phyloP scores from a whole-genome alignment of 1,140 invertebrate genomes.

The Homarus americanus region DNA sequence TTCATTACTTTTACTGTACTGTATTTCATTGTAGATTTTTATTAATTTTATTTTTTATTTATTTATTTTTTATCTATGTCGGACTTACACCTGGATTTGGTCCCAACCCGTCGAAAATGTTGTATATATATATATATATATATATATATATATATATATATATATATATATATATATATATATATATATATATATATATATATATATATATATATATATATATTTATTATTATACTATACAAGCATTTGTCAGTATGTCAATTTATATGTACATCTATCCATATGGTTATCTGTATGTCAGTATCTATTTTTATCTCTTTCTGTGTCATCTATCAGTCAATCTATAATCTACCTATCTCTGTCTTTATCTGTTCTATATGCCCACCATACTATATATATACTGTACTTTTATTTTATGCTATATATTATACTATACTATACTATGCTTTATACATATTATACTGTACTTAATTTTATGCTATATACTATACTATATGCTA shows the following conservation, averaged over 20 bases:
- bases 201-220: constrained; percentile 30
- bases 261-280: neutral
- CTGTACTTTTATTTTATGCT: neutral
- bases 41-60: neutral
- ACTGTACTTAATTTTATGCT: too few relatives aligned
- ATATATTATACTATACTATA: too few relatives aligned
- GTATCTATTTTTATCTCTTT: neutral
- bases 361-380: neutral
- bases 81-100: neutral
- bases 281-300: neutral
- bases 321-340: too few relatives aligned
- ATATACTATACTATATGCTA: too few relatives aligned
- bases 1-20: neutral
- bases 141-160: constrained; percentile 22
- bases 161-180: constrained; percentile 22
- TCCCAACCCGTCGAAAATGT: neutral
- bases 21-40: neutral
- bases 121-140: constrained; percentile 9
- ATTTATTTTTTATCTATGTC: neutral
- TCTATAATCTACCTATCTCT: too few relatives aligned
- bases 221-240: neutral
- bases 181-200: constrained; percentile 32
- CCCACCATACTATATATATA: neutral
- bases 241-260: neutral
- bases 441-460: too few relatives aligned